Base-by-base conservation (phyloP, 2,888 invertebrate species). In the Fragum whitleyi region DNA sequence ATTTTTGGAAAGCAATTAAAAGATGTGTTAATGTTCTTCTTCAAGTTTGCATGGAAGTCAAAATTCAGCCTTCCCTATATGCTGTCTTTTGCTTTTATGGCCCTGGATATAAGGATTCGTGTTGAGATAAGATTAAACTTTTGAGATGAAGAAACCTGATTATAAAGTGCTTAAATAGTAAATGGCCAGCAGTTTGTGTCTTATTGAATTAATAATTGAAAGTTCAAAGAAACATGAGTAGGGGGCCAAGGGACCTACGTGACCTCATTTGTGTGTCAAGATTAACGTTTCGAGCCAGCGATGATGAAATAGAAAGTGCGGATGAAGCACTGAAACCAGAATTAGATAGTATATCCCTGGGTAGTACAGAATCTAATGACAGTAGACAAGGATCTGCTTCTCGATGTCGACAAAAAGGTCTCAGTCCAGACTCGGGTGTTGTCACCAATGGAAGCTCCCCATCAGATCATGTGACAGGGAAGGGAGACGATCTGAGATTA, bases 41-140 rank as follows among this genome's bases (percentile, higher is more conserved):
- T 96, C 51, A 95, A 96, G 85, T 94, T 97, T 86, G 96, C 96
- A 1, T 97, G 96, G 96, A 95, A 96, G 83, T 96, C 96, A 65
- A 95, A 96, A 55, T 94, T 96, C 80, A 95, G 96, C 68, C 94
- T 97, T 68, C 96, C 97, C 0, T 94, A 96, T 53, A 93, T 96
- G 42, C 71, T 91, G 7, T 86, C 89, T 9, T 86, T 88, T 21
- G 68, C 85, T 26, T 88, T 90, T 53, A 42, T 91, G 71, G 88
- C 89, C 28, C 77, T 90, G 36, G 88, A 92, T 77, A 77, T 89
- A 11, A 68, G 86, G 70, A 82, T 92, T 11, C 77, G 88, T 67
- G 81, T 91, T n/a, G 88, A 90, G 69, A 88, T 91, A 14, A 47
- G 47, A 47, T 47, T 47, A 19, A 47, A 47, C 16, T 47, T 47